Percentiles rank a stretch among this genome's conserved stretches.
Evolutionary conservation across 2,888 invertebrate genomes (phyloP).

Genomic region (Octonoba sinensis): DNA sequence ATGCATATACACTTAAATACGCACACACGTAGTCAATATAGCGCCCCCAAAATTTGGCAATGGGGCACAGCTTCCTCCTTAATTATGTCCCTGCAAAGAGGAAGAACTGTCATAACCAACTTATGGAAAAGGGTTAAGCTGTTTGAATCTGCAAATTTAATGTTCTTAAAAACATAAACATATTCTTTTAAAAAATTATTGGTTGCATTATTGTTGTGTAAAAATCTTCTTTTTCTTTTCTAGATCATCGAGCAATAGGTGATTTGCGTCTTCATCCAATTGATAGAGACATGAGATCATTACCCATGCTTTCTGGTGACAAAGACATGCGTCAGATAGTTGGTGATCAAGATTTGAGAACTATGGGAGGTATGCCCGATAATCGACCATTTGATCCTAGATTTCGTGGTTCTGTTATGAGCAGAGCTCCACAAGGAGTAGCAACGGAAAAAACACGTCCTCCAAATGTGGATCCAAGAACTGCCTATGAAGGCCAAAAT

Average conservation of each 20-base stretch:
- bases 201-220: too few species aligned
- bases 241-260: slow-evolving; percentile 13
- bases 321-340: slow-evolving; percentile 66
- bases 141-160: too few species aligned
- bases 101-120: too few species aligned
- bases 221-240: background rate
- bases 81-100: too few species aligned
- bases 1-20: too few species aligned
- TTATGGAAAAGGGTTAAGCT: too few species aligned
- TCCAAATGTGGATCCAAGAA: slow-evolving; percentile 30
- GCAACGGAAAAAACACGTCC: slow-evolving; percentile 7
- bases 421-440: slow-evolving; percentile 6
- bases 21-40: too few species aligned
- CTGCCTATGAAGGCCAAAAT: slow-evolving; percentile 22
- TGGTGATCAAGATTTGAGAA: slow-evolving; percentile 60
- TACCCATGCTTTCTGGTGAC: slow-evolving; percentile 69
- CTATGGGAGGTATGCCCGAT: slow-evolving; percentile 71
- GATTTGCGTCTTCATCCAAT: slow-evolving; percentile 58
- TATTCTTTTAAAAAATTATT: too few species aligned
- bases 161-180: too few species aligned
- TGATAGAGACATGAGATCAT: slow-evolving; percentile 70
- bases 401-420: slow-evolving; percentile 11
- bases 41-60: too few species aligned
- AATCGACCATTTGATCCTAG: slow-evolving; percentile 60
- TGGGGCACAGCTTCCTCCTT: too few species aligned